phyloP scores from a whole-genome alignment of 2,888 invertebrate genomes.

The Tachina grossa region DNA sequence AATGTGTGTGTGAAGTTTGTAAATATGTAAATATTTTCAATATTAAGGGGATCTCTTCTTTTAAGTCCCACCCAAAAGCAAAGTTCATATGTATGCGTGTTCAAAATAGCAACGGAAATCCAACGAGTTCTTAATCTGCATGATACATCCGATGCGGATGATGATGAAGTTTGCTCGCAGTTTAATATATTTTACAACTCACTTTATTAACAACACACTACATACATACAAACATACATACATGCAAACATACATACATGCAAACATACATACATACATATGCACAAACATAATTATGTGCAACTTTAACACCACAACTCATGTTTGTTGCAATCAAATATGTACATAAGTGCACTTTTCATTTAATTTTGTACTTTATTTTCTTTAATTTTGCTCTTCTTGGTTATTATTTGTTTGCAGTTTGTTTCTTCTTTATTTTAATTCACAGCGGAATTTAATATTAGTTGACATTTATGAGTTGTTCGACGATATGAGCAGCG shows the following conservation, averaged over 20 bases:
- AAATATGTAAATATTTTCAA: neutral
- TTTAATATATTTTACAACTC: conserved; percentile 8
- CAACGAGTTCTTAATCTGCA: conserved; percentile 39
- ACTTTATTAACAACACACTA: neutral
- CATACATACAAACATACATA: too few species aligned
- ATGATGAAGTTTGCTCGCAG: conserved; percentile 6
- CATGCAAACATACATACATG: too few species aligned
- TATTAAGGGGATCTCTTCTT: neutral
- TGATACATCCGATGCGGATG: conserved; percentile 40
- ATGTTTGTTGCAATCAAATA: conserved; percentile 32
- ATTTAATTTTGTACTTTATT: conserved; percentile 31
- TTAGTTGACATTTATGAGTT: conserved; percentile 52
- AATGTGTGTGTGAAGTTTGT: neutral
- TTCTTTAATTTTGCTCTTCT: neutral
- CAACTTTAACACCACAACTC: conserved; percentile 25
- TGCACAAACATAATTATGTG: neutral
- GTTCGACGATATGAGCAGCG: conserved; percentile 41
- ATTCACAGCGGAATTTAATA: conserved; percentile 35
- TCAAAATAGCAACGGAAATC: conserved; percentile 43
- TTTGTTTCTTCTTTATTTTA: neutral
- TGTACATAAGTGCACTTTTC: conserved; percentile 44
- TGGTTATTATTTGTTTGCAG: neutral
- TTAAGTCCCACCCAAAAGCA: conserved; percentile 8
- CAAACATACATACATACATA: too few species aligned
- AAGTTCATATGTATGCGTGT: conserved; percentile 2